Evolutionary conservation across 2,113 vertebrate genomes (phyloP).

Genomic region (Scomber japonicus): DNA sequence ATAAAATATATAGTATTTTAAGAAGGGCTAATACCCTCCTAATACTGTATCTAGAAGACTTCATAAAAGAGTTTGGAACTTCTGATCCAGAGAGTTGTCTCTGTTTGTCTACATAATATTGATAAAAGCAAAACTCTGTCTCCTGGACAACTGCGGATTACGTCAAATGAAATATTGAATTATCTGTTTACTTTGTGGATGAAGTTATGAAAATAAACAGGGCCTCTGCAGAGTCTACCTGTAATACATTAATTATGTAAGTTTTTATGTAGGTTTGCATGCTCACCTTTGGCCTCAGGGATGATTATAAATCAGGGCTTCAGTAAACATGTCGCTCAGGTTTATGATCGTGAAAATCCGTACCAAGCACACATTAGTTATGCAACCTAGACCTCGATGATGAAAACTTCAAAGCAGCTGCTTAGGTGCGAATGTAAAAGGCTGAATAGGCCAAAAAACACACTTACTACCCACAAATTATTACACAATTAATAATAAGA

Average conservation of each 20-base stretch:
- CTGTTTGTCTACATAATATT: not conserved
- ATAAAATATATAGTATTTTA: not conserved
- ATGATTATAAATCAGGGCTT: conserved; percentile 42
- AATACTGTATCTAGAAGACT: not conserved
- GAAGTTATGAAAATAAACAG: conserved; percentile 26
- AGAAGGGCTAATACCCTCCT: not conserved
- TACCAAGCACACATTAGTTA: conserved; percentile 36
- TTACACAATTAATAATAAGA: not conserved
- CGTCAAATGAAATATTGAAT: conserved; percentile 61
- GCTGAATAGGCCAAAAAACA: not conserved
- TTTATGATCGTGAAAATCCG: conserved; percentile 40
- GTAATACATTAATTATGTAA: conserved; percentile 54
- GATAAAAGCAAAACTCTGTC: conserved; percentile 10
- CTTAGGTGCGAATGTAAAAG: conserved; percentile 20
- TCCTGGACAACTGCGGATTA: conserved; percentile 5
- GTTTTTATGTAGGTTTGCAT: conserved; percentile 45
- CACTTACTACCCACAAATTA: not conserved
- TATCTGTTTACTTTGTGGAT: conserved; percentile 41
- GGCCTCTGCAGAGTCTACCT: conserved; percentile 2
- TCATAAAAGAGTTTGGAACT: not conserved
- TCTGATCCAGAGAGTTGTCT: not conserved
- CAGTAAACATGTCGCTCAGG: conserved; percentile 53
- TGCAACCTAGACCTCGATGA: conserved; percentile 12
- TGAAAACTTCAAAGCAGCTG: not conserved
- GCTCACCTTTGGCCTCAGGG: conserved; percentile 3